These are phyloP conservation scores for Pediacus dermestoides DNA, from an alignment of 2,888 invertebrate species.

Conservation along the genomic window DNA sequence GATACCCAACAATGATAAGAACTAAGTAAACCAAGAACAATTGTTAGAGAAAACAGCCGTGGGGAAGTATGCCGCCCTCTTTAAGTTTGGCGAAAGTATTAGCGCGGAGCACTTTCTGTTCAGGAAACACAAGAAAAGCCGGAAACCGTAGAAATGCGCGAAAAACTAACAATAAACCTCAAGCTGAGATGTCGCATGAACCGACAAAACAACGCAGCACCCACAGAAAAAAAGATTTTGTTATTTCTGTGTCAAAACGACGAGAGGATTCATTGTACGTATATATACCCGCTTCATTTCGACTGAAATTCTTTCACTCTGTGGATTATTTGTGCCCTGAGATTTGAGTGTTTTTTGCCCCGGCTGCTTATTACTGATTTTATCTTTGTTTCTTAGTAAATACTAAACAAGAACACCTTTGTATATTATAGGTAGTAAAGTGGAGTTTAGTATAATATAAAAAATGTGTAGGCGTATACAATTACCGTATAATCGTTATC, in stretches of 20 bases:
- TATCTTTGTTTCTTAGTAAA: too few species aligned
- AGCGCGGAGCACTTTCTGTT: conserved; percentile 30
- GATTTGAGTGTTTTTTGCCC: conserved; percentile 15
- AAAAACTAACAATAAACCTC: conserved; percentile 39
- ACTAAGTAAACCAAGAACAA: conserved; percentile 22
- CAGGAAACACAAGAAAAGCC: conserved; percentile 34
- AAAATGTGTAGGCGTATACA: too few species aligned
- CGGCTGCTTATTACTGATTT: too few species aligned
- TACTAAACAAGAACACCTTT: too few species aligned
- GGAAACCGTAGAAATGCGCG: conserved; percentile 34
- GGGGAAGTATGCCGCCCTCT: conserved; percentile 22
- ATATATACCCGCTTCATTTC: conserved; percentile 32
- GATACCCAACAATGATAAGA: too few species aligned
- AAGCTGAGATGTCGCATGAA: conserved; percentile 34
- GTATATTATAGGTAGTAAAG: too few species aligned
- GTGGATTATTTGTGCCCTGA: conserved; percentile 13
- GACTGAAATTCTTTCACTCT: conserved; percentile 23
- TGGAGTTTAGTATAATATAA: too few species aligned
- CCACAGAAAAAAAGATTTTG: conserved; percentile 29
- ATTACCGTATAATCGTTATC: too few species aligned
- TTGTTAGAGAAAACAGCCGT: conserved; percentile 21
- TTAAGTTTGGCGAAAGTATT: conserved; percentile 32
- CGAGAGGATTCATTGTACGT: conserved; percentile 29
- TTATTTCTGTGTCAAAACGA: conserved; percentile 27
- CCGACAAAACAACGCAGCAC: conserved; percentile 30